Evolutionary conservation across 2,888 invertebrate genomes (phyloP).

Genomic region (Cheilosia urbana): DNA sequence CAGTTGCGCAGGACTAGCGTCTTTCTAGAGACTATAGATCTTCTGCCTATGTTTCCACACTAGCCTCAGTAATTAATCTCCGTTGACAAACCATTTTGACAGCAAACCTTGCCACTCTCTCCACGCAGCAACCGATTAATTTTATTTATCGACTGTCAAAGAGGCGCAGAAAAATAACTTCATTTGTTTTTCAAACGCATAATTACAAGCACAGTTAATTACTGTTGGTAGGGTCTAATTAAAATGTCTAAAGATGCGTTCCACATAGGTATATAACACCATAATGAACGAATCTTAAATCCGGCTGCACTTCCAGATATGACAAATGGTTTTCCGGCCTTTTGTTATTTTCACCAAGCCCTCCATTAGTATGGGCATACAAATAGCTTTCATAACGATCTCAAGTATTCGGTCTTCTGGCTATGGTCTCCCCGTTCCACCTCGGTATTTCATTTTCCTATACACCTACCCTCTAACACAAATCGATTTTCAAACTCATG

Average conservation of each 20-base stretch:
- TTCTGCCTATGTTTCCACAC: too few relatives aligned
- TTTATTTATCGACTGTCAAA: too few relatives aligned
- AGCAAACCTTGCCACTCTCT: too few relatives aligned
- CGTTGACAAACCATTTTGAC: too few relatives aligned
- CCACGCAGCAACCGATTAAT: too few relatives aligned
- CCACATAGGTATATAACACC: neutral
- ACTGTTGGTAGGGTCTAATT: neutral
- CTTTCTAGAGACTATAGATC: too few relatives aligned
- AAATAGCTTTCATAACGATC: constrained; percentile 51
- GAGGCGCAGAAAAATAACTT: too few relatives aligned
- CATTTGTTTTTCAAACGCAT: too few relatives aligned
- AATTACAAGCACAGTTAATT: too few relatives aligned
- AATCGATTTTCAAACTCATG: constrained; percentile 30
- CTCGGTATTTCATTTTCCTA: neutral
- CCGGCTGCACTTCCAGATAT: constrained; percentile 1
- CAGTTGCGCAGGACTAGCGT: too few relatives aligned
- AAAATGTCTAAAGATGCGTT: neutral
- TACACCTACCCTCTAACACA: neutral
- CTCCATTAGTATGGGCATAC: constrained; percentile 26
- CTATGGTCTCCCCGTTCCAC: constrained; percentile 27
- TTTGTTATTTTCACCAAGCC: constrained; percentile 17
- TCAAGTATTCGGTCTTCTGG: constrained; percentile 31
- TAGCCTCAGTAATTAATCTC: too few relatives aligned
- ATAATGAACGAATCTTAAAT: neutral
- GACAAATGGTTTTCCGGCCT: constrained; percentile 20